Base-by-base conservation (phyloP, 1,140 invertebrate genomes). In the Drosophila pachea region DNA sequence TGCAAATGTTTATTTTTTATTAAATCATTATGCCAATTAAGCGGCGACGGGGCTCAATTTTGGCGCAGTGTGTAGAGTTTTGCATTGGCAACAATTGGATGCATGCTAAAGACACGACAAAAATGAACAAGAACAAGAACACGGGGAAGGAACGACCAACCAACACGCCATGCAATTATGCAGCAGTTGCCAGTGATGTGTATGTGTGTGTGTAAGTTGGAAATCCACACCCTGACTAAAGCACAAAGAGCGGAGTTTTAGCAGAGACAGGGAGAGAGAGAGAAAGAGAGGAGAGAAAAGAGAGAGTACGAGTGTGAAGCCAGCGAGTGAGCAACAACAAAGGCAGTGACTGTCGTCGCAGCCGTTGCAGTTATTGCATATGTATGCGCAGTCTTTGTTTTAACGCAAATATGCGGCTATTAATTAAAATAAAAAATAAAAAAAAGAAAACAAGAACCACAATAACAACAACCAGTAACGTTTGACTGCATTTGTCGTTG, bases 11-110 rank as follows among this genome's bases (percentile, higher is more conserved):
- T 83, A 78, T 75, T 79, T 84, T 84, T 86, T 84, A 86, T 86
- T 86, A 75, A 86, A 86, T 86, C 82, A 86, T 86, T 86, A 81
- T 86, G 81, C 77, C 81, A 86, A 86, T 86, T 86, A 86, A 77
- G 81, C 68, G 62, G 50, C 66, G 55, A 61, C 79, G 47, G 14
- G 42, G 16, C 72, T 76, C 66, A 60, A 71, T 74, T 84, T 86
- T 84, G 60, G 58, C 49, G 43, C 73, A 84, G 45, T 47, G 76
- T 81, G 78, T 83, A 76, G 60, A 66, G 67, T 65, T 73, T 69
- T 70, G 61, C 71, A 62, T 60, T 69, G 60, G 36, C 43, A 32
- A 67, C 62, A 68, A 54, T 61, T 68, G 64, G 50, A 60, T 58
- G 63, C 68, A 70, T 70, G 68, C 53, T 60, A 66, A 69, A 69